Base-by-base conservation (phyloP, 2,888 invertebrate species). In the Sisyra terminalis region DNA sequence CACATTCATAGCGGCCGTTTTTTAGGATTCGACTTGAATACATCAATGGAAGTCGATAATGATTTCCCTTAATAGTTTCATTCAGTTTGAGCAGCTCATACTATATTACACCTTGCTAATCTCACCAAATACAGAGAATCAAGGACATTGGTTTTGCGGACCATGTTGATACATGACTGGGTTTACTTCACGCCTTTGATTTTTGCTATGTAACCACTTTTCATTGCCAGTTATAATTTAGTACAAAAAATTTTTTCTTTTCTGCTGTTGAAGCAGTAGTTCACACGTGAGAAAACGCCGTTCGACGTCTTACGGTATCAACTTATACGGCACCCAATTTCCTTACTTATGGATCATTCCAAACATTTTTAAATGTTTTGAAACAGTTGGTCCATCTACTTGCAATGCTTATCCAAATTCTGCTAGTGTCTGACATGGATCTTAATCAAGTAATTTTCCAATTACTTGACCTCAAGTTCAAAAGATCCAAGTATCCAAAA, bases 141-240 rank as follows among this genome's bases (percentile, higher is more conserved):
- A 44, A 51, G 48, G 35, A 50, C 49, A 48, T 50, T 52, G 42
- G 46, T 37, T 49, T 50, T 16, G 50, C 44, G 18, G 44, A 41
- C 34, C 49, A 51, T 42, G 45, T 48, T 39, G 47, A 48, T 45
- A 46, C 46, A 16, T 49, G 18, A 46, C 47, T 37, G 48, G 48
- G 35, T 49, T 50, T 47, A 49, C 51, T 46, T 16, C 48, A 3
- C 14, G 3, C 9, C 13, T 36, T 16, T 6, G 36, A 16, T 40
- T 44, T 31, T 35, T 35, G 35, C 32, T 37, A 29, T 43, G 29
- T 29, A 42, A 14, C 36, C 42, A 42, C 30, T 32, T 43, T 39
- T 39, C 43, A 44, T 44, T 39, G 9, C 44, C 40, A 34, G 39
- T 44, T 11, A 44, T 24, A 34, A 44, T 44, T 9, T 35, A 39